Evolutionary conservation across 92 coral and sea anemone species (phyloP).

Genomic region (Umimayanthus kanabou): DNA sequence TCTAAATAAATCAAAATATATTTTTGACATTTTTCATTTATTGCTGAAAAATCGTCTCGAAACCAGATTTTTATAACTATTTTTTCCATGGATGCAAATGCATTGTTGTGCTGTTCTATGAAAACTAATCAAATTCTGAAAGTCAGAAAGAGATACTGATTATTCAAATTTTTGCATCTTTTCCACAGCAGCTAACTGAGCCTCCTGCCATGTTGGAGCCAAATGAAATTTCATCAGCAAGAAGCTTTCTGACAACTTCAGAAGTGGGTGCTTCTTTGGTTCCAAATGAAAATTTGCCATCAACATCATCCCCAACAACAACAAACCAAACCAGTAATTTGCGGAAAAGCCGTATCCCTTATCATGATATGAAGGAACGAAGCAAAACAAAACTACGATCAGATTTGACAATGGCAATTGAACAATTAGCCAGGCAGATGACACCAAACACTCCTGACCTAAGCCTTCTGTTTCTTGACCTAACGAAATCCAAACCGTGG

Average conservation of each 20-base stretch:
- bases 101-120: conserved; percentile 16
- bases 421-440: conserved; percentile 12
- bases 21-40: background rate
- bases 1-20: conserved; percentile 19
- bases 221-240: background rate
- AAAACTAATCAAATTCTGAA: background rate
- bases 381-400: conserved; percentile 13
- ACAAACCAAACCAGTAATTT: background rate
- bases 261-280: conserved; percentile 12
- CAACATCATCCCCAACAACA: conserved; percentile 10
- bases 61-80: background rate
- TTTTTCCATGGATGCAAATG: conserved; percentile 22
- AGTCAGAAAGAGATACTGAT: background rate
- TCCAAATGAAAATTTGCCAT: background rate
- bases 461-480: background rate
- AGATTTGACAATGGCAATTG: background rate
- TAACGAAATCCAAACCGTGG: background rate
- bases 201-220: conserved; percentile 14
- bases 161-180: background rate
- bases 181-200: conserved; percentile 9
- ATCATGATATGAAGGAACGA: conserved; percentile 1
- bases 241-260: background rate
- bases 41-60: background rate
- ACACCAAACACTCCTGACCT: background rate
- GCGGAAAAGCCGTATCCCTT: conserved; percentile 10